A percentile compares a stretch with the other conserved stretches of the same genome.
Conservation (phyloP, 1,140 invertebrate species). For the Chrysopa pallens region DNA sequence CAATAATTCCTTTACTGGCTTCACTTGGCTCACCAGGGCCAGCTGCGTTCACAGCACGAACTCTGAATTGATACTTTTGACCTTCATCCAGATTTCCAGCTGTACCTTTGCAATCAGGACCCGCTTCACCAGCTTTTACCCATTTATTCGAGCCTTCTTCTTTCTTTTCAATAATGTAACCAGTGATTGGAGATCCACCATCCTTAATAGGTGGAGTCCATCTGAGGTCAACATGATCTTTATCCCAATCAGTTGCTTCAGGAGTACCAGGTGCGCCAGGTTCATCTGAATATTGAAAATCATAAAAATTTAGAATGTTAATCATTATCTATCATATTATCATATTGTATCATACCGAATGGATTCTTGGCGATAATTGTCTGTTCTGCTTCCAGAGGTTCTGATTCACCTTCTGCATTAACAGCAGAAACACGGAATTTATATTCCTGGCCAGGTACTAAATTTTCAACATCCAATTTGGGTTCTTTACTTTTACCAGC, state of each 20-base stretch:
- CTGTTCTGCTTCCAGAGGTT: constrained; percentile 74
- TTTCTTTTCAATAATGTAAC: constrained; percentile 86
- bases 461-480: constrained; percentile 64
- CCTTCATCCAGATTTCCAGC: constrained; percentile 69
- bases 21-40: constrained; percentile 63
- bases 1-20: constrained; percentile 51
- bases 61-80: constrained; percentile 73
- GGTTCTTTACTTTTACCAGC: constrained; percentile 63
- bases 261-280: constrained; percentile 79
- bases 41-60: constrained; percentile 63
- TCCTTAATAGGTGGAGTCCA: constrained; percentile 79
- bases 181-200: constrained; percentile 83
- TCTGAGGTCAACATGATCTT: constrained; percentile 80
- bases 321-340: neutral
- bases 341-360: constrained; percentile 48
- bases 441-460: constrained; percentile 85
- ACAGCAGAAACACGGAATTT: constrained; percentile 93
- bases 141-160: constrained; percentile 75
- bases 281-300: constrained; percentile 41
- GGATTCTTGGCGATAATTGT: constrained; percentile 94
- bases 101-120: constrained; percentile 60
- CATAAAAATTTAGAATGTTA: neutral
- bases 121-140: constrained; percentile 68
- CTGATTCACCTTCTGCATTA: constrained; percentile 87
- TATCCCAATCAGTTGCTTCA: constrained; percentile 85